Conservation (phyloP, 2,113 vertebrate genomes). For the Solea solea region DNA sequence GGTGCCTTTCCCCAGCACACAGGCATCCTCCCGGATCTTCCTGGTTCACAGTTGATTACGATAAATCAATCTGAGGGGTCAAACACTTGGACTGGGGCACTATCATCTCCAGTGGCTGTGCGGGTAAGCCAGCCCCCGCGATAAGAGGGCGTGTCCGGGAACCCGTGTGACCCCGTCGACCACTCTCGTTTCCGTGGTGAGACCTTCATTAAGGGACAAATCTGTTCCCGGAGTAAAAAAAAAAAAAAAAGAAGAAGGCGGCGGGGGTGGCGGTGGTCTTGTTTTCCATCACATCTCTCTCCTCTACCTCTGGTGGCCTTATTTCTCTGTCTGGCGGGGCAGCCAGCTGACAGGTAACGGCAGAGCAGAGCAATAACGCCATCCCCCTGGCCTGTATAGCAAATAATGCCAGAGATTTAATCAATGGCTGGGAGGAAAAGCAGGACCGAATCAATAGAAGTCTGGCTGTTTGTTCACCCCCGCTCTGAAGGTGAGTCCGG, state of each 20-base stretch:
- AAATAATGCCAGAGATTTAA: conserved; percentile 80
- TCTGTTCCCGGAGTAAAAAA: conserved; percentile 42
- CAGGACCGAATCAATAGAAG: conserved; percentile 77
- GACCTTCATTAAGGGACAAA: conserved; percentile 77
- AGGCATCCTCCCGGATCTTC: conserved; percentile 75
- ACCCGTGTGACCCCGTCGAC: conserved; percentile 58
- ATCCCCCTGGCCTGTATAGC: conserved; percentile 57
- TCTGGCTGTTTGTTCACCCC: conserved; percentile 67
- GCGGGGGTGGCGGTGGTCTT: conserved; percentile 19
- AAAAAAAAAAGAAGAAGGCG: conserved; percentile 8
- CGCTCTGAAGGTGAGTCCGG: conserved; percentile 75
- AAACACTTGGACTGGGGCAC: conserved; percentile 72
- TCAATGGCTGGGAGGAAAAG: conserved; percentile 76
- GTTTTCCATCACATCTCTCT: conserved; percentile 65
- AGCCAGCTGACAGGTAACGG: conserved; percentile 67
- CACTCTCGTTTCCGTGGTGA: conserved; percentile 64
- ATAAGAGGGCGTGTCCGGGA: conserved; percentile 61
- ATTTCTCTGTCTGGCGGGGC: conserved; percentile 44
- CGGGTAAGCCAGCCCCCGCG: conserved; percentile 48
- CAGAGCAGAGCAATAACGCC: conserved; percentile 69
- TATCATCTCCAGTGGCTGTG: conserved; percentile 66
- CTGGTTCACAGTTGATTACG: conserved; percentile 79
- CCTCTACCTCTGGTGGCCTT: conserved; percentile 58
- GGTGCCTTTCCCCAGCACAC: conserved; percentile 80
- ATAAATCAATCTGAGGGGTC: conserved; percentile 83